Base-by-base conservation (phyloP, 2,888 invertebrate genomes). In the Caradrina clavipalpis region DNA sequence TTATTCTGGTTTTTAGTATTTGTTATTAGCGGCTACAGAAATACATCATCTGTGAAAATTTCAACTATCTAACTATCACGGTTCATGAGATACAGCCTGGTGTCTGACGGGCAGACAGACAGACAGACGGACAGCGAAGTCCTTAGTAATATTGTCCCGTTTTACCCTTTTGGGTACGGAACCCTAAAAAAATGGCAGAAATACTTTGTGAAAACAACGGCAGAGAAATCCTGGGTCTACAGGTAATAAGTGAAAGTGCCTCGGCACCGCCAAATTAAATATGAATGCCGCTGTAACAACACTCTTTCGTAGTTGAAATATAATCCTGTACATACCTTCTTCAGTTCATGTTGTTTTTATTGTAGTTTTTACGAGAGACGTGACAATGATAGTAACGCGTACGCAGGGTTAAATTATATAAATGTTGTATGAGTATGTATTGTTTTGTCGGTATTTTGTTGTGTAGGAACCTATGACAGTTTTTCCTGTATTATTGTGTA, bases 211-310 rank as follows among this genome's bases (percentile, higher is more conserved):
- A 61, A 66, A 84, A 82, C 73, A 81, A 81, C 73, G 78, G 72
- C 73, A 84, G 72, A 84, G 76, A 83, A 85, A 86, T 82, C 84
- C 82, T 81, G 82, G 66, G 83, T 79, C 76, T 80, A 78, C 86
- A 85, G 82, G 87, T 89, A 91, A 90, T 92, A 91, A 91, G 88
- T 76, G 84, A 87, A 89, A 91, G 91, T 90, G 89, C 83, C 84
- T 81, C 76, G 68, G 76, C 80, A 82, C 85, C 61, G 81, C 78
- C 80, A 86, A 88, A 90, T 91, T 89, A 91, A 92, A 91, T 90
- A 91, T 91, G 81, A 83, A 82, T 82, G 81, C 82, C 59, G 57
- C 73, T 78, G 82, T 80, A 74, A 80, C 82, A 78, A 78, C 69
- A 78, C 84, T 82, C 82, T 81, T 81, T 84, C 81, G 80, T 87